Percentiles rank a stretch among this genome's conserved stretches.
phyloP scores from a whole-genome alignment of 92 coral and sea anemone genomes.

The Bergia puertoricense region DNA sequence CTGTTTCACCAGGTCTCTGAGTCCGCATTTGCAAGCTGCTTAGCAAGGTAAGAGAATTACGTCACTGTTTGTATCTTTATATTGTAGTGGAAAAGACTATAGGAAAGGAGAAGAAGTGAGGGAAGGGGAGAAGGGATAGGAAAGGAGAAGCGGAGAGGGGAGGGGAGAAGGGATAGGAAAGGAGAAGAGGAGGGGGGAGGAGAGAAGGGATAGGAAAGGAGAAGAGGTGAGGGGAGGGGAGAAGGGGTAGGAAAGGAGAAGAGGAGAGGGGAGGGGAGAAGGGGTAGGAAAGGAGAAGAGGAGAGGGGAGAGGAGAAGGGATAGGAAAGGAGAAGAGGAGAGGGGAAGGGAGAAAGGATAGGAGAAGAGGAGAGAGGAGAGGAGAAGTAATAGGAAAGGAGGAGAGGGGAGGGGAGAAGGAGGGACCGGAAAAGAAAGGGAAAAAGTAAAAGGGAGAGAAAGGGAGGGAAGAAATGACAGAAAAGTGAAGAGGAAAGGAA shows the following conservation, averaged over 20 bases:
- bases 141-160: not conserved
- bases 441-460: not conserved
- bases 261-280: no score
- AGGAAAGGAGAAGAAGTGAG: not conserved
- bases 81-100: not conserved
- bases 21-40: conserved; percentile 97
- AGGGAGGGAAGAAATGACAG: no score
- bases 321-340: not conserved
- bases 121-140: not conserved
- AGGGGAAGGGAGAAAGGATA: not conserved
- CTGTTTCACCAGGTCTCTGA: conserved; percentile 74
- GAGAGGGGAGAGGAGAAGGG: not conserved
- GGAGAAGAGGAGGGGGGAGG: not conserved
- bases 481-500: no score
- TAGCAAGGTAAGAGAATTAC: conserved; percentile 75
- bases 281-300: not conserved
- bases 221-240: no score
- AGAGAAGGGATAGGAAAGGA: no score
- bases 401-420: not conserved
- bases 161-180: not conserved
- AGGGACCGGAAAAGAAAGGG: not conserved
- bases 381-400: not conserved
- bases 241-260: no score
- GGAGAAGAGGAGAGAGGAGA: not conserved
- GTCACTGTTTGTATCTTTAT: not conserved